These are phyloP conservation scores for Tamandua tetradactyla DNA, from an alignment of 2,797 vertebrate species.

Conservation along the genomic window DNA sequence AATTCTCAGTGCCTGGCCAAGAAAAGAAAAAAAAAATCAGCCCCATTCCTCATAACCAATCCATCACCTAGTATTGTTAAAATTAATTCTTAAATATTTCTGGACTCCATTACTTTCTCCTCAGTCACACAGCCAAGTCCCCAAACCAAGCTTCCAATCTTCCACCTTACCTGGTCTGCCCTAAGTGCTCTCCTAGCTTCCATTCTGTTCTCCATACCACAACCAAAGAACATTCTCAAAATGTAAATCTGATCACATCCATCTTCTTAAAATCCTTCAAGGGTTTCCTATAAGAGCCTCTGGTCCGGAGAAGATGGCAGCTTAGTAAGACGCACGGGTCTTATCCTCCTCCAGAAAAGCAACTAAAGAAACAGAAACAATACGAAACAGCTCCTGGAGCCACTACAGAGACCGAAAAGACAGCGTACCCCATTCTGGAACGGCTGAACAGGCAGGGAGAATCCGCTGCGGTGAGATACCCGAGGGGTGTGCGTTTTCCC, in stretches of 20 bases:
- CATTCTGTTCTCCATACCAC: not conserved
- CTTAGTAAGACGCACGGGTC: too few species aligned
- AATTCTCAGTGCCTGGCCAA: too few species aligned
- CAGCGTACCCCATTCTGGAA: too few species aligned
- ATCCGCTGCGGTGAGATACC: too few species aligned
- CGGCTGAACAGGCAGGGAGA: too few species aligned
- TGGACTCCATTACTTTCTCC: not conserved
- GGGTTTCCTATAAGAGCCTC: not conserved
- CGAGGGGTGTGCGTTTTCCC: too few species aligned
- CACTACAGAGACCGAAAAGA: too few species aligned
- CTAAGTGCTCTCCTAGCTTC: not conserved
- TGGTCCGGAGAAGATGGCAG: too few species aligned
- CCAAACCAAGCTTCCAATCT: slow-evolving; percentile 45
- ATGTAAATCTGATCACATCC: not conserved
- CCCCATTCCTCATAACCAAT: not conserved
- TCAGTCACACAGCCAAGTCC: not conserved
- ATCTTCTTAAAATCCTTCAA: slow-evolving; percentile 29
- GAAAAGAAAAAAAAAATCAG: too few species aligned
- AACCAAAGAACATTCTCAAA: slow-evolving; percentile 31
- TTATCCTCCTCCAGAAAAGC: too few species aligned
- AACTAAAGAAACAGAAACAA: too few species aligned
- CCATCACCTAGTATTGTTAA: not conserved
- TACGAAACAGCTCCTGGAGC: too few species aligned
- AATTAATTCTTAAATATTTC: slow-evolving; percentile 46
- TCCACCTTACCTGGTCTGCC: not conserved